Conservation (phyloP, 2,888 invertebrate genomes). For the Tubulanus polymorphus region DNA sequence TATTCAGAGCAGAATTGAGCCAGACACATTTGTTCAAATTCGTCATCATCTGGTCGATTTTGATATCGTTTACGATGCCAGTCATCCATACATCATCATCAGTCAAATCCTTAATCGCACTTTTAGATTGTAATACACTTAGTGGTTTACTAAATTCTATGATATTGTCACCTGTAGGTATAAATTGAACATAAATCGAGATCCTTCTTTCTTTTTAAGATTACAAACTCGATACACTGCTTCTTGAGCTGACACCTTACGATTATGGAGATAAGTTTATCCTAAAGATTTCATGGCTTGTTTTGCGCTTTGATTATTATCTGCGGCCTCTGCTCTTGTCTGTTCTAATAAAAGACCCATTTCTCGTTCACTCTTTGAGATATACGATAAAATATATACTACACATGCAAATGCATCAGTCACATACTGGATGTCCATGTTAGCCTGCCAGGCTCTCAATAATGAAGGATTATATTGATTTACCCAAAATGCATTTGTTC, state of each 20-base stretch:
- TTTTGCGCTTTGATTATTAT: no score
- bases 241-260: conserved; percentile 20
- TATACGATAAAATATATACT: conserved; percentile 25
- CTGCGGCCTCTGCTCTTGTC: conserved; percentile 11
- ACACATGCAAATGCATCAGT: conserved; percentile 22
- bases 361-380: conserved; percentile 23
- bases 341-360: conserved; percentile 13
- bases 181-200: conserved; percentile 13
- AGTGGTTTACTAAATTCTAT: conserved; percentile 14
- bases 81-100: conserved; percentile 18
- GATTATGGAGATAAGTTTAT: conserved; percentile 12
- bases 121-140: conserved; percentile 2
- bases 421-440: conserved; percentile 21
- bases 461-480: conserved; percentile 15
- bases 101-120: background rate
- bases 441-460: conserved; percentile 12
- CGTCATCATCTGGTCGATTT: background rate
- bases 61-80: background rate
- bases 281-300: no score
- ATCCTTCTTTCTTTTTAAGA: conserved; percentile 12
- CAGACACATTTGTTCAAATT: conserved; percentile 3
- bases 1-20: conserved; percentile 17
- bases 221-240: conserved; percentile 14
- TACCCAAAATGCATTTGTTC: conserved; percentile 7
- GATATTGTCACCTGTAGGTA: conserved; percentile 14